Evolutionary conservation across 2,888 invertebrate species (phyloP), one percentile per base, ranked within the genome.

Genomic region (Fissipunctia ypsillon): DNA sequence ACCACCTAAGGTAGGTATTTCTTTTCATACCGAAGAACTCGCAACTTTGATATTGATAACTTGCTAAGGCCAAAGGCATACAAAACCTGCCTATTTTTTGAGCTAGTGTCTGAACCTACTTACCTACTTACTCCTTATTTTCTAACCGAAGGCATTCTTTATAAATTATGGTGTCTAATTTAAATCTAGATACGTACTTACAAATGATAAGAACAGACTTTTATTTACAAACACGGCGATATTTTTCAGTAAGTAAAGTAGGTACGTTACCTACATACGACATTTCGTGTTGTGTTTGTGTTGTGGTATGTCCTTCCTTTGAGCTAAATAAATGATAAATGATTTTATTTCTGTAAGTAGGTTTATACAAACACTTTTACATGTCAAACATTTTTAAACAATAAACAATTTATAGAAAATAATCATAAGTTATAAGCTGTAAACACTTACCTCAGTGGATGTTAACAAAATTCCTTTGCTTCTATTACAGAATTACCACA

Each of bases 151-250:
- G 35, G 6, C 10, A 48, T 22, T 48, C 7, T 6, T 14, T 43
- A 35, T 6, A 25, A 52, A 41, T 22, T 16, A 25, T 43, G 25
- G 7, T 25, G 25, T 28, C 6, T 41, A 31, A 45, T 57, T 31
- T 22, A 31, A n/a, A 31, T 54, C 31, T 41, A 43, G 0, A 5
- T 35, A 3, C n/a, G n/a, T n/a, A n/a, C 41, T 41, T 43, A 56
- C 25, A 16, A 56, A 31, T 14, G 31, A 1, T 56, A 43, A 12
- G 19, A 14, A 14, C 19, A 43, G 25, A 14, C 28, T 78, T 38
- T n/a, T 78, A 78, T 78, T 75, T 75, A 71, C 79, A 60, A 78
- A 75, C 75, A 76, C 3, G 12, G 56, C 28, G 50, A 22, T 60
- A 22, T 73, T 74, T 59, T 59, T 60, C 28, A 41, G 0, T 38